Percentiles rank a stretch among this genome's conserved stretches.
Conservation (phyloP, 2,797 vertebrate species). For the Merluccius polli region DNA sequence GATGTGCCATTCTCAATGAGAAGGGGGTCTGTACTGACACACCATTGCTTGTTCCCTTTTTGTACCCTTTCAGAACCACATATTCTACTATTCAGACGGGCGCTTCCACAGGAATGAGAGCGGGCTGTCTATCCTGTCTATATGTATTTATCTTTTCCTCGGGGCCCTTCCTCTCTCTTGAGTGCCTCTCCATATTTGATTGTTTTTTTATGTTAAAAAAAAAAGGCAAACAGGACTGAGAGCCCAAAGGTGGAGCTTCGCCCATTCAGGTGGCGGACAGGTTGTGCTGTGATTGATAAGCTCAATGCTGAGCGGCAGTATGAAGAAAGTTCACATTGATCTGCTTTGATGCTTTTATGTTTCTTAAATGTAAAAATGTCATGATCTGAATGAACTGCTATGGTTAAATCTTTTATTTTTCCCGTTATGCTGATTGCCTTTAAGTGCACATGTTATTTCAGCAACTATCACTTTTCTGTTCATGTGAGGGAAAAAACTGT, state of each 20-base stretch:
- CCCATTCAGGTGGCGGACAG: not conserved
- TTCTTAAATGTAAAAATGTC: slow-evolving; percentile 10
- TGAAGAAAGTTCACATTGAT: slow-evolving; percentile 38
- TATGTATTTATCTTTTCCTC: slow-evolving; percentile 28
- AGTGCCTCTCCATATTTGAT: slow-evolving; percentile 45
- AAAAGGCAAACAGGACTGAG: slow-evolving; percentile 21
- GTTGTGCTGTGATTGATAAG: slow-evolving; percentile 45
- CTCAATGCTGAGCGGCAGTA: slow-evolving; percentile 17
- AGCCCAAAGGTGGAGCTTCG: not conserved
- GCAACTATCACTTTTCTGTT: slow-evolving; percentile 35
- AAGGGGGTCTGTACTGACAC: not conserved
- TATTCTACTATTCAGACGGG: slow-evolving; percentile 78
- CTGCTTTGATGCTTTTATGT: slow-evolving; percentile 28
- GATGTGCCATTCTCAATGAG: not conserved
- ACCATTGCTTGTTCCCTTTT: slow-evolving; percentile 12
- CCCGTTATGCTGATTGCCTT: slow-evolving; percentile 26
- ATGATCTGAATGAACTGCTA: slow-evolving; percentile 16
- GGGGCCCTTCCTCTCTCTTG: slow-evolving; percentile 23
- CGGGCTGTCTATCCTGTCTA: slow-evolving; percentile 33
- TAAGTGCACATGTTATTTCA: slow-evolving; percentile 49
- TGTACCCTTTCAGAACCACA: slow-evolving; percentile 70
- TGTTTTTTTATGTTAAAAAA: slow-evolving; percentile 51
- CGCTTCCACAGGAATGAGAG: slow-evolving; percentile 71
- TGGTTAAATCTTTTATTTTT: slow-evolving; percentile 32
- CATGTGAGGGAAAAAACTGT: slow-evolving; percentile 21